Evolutionary conservation across 2,113 vertebrate genomes (phyloP), one percentile per base, ranked within the genome.

Genomic region (Grus americana): DNA sequence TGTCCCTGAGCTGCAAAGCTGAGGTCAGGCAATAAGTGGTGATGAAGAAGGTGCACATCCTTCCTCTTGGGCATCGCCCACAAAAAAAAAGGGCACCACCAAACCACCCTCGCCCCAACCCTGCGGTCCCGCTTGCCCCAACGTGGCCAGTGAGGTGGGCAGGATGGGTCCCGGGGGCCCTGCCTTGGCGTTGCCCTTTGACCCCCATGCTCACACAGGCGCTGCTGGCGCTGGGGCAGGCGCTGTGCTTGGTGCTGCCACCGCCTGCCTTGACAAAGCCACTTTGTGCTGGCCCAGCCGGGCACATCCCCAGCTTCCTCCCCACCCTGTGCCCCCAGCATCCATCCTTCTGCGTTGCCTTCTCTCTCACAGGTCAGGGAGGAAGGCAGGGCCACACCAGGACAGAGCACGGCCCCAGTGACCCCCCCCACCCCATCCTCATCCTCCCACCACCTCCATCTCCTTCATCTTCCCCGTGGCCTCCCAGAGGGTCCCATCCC

Each of bases 101-200:
- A 42, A 86, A 75, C 21, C 40, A 42, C 40, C 40, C 40, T 42
- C 12, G 54, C 29, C 27, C 22, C 5, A 20, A 1, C 16, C 30
- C 63, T 7, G n/a, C 0, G 0, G n/a, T 29, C 27, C 32, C 0
- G 0, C 29, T 47, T 21, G 24, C 42, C 67, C 29, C 0, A 0
- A 7, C 4, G 40, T 7, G 62, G 57, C 16, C 1, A 0, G 9
- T 9, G 49, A 14, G 34, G 46, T 14, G 57, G 52, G 44, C 68
- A 93, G 73, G 34, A 29, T 8, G 42, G 59, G 58, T 6, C 2
- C 30, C 18, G 30, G 40, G 47, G 20, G 16, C 59, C 44, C 59
- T 14, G 24, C 40, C 40, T 42, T 0, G 0, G 52, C 1, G 2
- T 26, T 3, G 4, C 65, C 36, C 44, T 66, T 84, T 7, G 5